A percentile compares a stretch with the other conserved stretches of the same genome.
phyloP scores from a whole-genome alignment of 2,888 invertebrate species.

The Lasioglossum leucozonium region DNA sequence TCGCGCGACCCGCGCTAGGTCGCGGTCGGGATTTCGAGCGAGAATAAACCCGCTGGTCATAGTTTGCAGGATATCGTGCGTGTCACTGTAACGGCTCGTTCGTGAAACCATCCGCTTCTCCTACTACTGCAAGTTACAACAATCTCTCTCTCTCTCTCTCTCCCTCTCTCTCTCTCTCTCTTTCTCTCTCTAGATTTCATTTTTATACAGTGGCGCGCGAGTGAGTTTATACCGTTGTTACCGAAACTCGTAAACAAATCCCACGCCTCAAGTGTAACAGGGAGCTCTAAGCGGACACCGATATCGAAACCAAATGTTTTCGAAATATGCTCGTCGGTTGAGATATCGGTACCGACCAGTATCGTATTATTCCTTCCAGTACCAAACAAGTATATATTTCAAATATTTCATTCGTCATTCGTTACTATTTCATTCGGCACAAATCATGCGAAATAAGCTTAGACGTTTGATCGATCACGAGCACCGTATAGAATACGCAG shows the following conservation, averaged over 20 bases:
- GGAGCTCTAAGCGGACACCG: neutral
- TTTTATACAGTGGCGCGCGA: neutral
- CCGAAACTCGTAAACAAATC: constrained; percentile 4
- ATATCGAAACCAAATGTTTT: neutral
- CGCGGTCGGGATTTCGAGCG: constrained; percentile 25
- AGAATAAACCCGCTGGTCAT: constrained; percentile 42
- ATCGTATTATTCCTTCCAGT: neutral
- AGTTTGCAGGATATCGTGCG: constrained; percentile 24
- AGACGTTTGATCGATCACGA: no score
- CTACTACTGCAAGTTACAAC: neutral
- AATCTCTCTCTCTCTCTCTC: neutral
- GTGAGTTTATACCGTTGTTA: neutral
- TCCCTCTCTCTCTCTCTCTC: neutral
- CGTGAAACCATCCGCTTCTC: constrained; percentile 7
- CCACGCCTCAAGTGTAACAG: neutral
- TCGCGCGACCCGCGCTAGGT: constrained; percentile 14
- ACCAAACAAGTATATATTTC: neutral
- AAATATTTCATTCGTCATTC: neutral
- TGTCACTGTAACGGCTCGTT: constrained; percentile 28
- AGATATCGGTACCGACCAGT: neutral
- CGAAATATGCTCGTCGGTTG: neutral
- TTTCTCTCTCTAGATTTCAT: neutral
- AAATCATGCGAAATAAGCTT: no score
- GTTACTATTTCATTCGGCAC: no score
- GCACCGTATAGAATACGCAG: no score